Evolutionary conservation across 2,888 invertebrate species (phyloP).

Genomic region (Bibio marci): DNA sequence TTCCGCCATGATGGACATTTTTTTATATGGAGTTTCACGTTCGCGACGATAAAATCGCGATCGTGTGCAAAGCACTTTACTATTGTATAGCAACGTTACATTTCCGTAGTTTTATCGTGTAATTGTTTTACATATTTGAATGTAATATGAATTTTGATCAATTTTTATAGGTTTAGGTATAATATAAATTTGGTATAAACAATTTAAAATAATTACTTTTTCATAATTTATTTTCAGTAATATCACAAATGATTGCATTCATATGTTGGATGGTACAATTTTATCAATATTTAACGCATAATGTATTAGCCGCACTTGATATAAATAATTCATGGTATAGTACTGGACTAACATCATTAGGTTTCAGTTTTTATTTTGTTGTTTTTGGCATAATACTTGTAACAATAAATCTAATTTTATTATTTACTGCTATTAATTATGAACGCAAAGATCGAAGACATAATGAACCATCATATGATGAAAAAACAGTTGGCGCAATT

Average conservation of each 20-base stretch:
- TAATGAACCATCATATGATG: conserved; percentile 22
- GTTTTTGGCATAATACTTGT: conserved; percentile 24
- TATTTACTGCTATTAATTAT: conserved; percentile 20
- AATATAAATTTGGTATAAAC: too few species aligned
- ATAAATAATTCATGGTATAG: conserved; percentile 68
- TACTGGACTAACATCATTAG: conserved; percentile 61
- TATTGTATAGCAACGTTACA: too few species aligned
- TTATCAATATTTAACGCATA: conserved; percentile 60
- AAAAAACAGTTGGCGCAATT: conserved; percentile 26
- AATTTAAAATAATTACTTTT: too few species aligned
- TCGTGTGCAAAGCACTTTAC: too few species aligned
- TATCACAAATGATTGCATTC: conserved; percentile 56
- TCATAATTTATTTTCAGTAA: too few species aligned
- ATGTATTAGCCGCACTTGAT: conserved; percentile 67
- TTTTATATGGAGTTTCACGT: too few species aligned
- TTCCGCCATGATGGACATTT: too few species aligned
- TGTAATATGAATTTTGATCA: too few species aligned
- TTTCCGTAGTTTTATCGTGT: too few species aligned
- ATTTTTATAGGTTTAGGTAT: too few species aligned
- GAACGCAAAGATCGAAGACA: conserved; percentile 19
- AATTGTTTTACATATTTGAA: too few species aligned
- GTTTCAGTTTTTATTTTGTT: conserved; percentile 63
- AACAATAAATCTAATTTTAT: conserved; percentile 20
- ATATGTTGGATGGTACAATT: conserved; percentile 74
- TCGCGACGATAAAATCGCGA: too few species aligned